These are phyloP conservation scores for Gymnoscelis rufifasciata DNA, from an alignment of 2,888 invertebrate genomes.

Conservation along the genomic window DNA sequence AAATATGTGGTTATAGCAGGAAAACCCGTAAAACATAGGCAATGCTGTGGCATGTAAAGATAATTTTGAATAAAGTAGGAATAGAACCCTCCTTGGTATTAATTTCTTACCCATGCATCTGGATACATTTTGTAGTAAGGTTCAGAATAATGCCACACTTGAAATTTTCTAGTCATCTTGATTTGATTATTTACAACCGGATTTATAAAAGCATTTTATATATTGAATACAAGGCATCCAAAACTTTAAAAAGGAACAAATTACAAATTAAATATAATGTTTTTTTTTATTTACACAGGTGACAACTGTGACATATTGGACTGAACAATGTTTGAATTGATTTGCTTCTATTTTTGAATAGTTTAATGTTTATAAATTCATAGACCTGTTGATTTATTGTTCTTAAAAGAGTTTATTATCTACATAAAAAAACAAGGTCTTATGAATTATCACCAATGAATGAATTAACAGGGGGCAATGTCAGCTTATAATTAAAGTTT, in stretches of 20 bases:
- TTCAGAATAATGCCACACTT: conserved; percentile 76
- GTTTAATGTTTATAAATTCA: conserved; percentile 5
- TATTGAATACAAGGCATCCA: conserved; percentile 47
- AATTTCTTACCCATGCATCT: conserved; percentile 58
- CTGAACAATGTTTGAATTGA: conserved; percentile 34
- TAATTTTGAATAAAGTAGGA: no score
- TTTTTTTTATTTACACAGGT: conserved; percentile 63
- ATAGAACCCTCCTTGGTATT: neutral
- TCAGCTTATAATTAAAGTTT: no score
- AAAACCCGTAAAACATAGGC: no score
- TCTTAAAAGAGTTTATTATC: neutral
- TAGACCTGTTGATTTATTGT: conserved; percentile 9
- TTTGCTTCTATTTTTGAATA: conserved; percentile 27
- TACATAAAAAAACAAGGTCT: neutral
- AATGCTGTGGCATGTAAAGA: no score
- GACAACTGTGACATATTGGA: conserved; percentile 67
- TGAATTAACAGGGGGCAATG: no score
- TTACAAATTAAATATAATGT: conserved; percentile 49
- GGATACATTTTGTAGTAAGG: conserved; percentile 76
- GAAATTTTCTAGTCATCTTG: conserved; percentile 76
- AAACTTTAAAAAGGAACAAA: conserved; percentile 52
- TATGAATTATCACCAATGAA: no score
- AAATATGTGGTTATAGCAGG: no score
- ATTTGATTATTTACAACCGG: conserved; percentile 40
- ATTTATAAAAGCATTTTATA: conserved; percentile 57